Evolutionary conservation across 2,888 invertebrate species (phyloP), one percentile per base, ranked within the genome.

Genomic region (Ophion slaviceki): DNA sequence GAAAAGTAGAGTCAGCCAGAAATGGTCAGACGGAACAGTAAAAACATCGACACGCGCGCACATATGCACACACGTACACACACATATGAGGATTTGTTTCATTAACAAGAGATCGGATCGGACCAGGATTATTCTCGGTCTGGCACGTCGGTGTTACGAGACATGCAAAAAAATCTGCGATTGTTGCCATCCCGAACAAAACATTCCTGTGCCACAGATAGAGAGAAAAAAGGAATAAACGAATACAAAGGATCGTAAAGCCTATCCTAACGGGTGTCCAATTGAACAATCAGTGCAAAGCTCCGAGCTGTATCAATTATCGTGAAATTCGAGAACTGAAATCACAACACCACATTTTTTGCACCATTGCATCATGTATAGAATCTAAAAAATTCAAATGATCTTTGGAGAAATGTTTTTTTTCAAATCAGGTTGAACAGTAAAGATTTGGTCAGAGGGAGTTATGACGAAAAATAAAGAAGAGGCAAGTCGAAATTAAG

Each of bases 21-120:
- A 80, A 80, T 61, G 84, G 82, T 87, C 82, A 81, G 87, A 87
- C 86, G 68, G 28, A 53, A 76, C 59, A 14, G 45, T 57, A 40
- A 47, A 67, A 64, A 20, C 36, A 40, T 62, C n/a, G n/a, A 78
- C 32, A 57, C 40, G 28, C 45, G 40, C 11, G 53, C n/a, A 68
- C 53, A 40, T 14, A 61, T 10, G 53, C 14, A 68, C 53, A 40
- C 24, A 61, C 3, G 53, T 14, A 17, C 24, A 53, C 53, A 28
- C 53, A 47, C 47, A 53, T 2, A 14, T 6, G 11, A 45, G 14
- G 57, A 59, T 36, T 77, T 67, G 59, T 59, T 77, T 40, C 36
- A 76, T 62, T 59, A 67, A 68, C 59, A 17, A 77, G 66, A 32
- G 76, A 67, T 45, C 32, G 8, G 20, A 68, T 67, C 77, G 45